Evolutionary conservation across 2,113 vertebrate species (phyloP), one percentile per base, ranked within the genome.

Genomic region (Vidua chalybeata): DNA sequence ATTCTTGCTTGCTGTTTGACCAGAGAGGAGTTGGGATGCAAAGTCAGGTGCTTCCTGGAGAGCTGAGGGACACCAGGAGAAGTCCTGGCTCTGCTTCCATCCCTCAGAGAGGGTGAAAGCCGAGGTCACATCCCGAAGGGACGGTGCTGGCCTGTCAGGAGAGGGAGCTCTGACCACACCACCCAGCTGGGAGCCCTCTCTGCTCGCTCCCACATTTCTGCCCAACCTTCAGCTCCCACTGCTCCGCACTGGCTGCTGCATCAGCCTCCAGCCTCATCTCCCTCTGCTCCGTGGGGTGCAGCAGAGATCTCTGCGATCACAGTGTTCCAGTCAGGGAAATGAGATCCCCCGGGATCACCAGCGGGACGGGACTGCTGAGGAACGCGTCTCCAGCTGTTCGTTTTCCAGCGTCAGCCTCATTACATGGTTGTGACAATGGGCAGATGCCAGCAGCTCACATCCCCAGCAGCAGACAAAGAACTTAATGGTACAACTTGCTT

Each of bases 81-180:
- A 77, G 13, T 10, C 56, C 62, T 48, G 74, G 49, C 10, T 2
- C 43, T 30, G 37, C 33, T 80, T 72, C 31, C 37, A 33, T 5
- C 41, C 37, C 27, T 0, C 46, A 10, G 51, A n/a, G 51, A 22
- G 27, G 13, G 7, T 7, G n/a, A 39, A 55, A 84, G 27, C 2
- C 0, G 6, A 79, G 79, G 76, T 62, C 22, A 15, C 4, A 1
- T 55, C 59, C 48, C 0, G 0, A 7, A 84, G 39, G 66, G 56
- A 26, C 0, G 0, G 39, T 33, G 69, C 48, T 54, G 72, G 75
- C 21, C 59, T 20, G 75, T 95, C 94, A 81, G 87, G 75, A 96
- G 94, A n/a, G 87, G 96, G 90, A 96, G 95, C 96, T 90, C 93
- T 26, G 85, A 52, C 27, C 90, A 74, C 31, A 6, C 46, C 46